These are phyloP conservation scores for Pterocles burchelli DNA, from an alignment of 2,113 vertebrate genomes.

Conservation along the genomic window DNA sequence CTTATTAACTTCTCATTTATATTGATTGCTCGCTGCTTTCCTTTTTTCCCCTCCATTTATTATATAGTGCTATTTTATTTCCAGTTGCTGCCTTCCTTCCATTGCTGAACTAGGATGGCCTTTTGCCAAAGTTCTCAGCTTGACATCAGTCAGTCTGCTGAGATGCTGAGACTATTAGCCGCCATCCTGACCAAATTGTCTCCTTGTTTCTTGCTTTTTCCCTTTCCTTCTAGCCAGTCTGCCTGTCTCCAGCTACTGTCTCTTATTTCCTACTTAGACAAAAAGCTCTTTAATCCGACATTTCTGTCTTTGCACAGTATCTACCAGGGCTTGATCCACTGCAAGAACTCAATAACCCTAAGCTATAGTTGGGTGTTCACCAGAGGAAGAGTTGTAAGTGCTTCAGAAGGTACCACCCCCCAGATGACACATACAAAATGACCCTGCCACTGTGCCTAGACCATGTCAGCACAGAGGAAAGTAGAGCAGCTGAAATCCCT, in stretches of 20 bases:
- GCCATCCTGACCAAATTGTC: constrained; percentile 23
- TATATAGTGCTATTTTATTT: constrained; percentile 44
- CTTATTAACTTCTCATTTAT: constrained; percentile 60
- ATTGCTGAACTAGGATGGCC: constrained; percentile 13
- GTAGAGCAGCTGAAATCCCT: neutral
- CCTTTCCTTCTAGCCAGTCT: constrained; percentile 19
- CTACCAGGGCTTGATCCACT: neutral
- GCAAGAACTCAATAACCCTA: neutral
- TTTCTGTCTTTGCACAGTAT: constrained; percentile 3
- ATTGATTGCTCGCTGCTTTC: constrained; percentile 53
- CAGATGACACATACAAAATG: neutral
- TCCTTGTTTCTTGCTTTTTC: constrained; percentile 24
- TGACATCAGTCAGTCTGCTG: neutral
- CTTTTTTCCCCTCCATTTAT: constrained; percentile 27
- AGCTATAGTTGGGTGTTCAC: neutral
- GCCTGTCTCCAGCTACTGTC: constrained; percentile 43
- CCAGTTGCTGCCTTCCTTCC: constrained; percentile 15
- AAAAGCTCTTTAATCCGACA: constrained; percentile 2
- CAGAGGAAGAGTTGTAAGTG: neutral
- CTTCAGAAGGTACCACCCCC: neutral
- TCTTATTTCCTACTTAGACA: neutral
- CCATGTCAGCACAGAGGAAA: neutral
- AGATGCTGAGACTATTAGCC: constrained; percentile 38
- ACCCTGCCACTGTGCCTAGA: neutral
- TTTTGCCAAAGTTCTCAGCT: constrained; percentile 48